Percentiles rank a stretch among this genome's conserved stretches.
These are phyloP conservation scores for Hermodice carunculata DNA, from an alignment of 2,888 invertebrate genomes.

Conservation along the genomic window DNA sequence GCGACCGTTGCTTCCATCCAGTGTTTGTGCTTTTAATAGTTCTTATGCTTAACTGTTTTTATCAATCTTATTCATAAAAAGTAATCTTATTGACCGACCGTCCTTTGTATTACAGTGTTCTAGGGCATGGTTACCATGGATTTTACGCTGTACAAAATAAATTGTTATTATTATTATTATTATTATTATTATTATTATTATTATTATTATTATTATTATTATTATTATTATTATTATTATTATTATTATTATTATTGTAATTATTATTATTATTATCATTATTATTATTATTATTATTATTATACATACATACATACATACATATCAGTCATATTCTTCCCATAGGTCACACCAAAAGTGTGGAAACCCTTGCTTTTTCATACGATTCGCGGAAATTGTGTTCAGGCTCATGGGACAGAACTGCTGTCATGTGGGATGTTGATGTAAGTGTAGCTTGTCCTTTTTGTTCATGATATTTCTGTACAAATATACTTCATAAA, in stretches of 20 bases:
- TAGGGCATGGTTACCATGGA: too few relatives aligned
- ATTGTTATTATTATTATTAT: not conserved
- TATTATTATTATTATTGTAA: too few relatives aligned
- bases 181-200: not conserved
- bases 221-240: not conserved
- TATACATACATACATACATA: too few relatives aligned
- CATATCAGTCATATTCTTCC: not conserved
- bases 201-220: not conserved
- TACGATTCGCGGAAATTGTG: conserved; percentile 54
- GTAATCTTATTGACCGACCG: too few relatives aligned
- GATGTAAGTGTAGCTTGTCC: conserved; percentile 56
- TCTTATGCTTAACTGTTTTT: too few relatives aligned
- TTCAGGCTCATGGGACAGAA: conserved; percentile 68
- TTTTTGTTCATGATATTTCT: too few relatives aligned
- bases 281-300: not conserved
- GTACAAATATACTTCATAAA: too few relatives aligned
- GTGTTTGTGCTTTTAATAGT: too few relatives aligned
- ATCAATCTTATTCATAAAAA: too few relatives aligned
- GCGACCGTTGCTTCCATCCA: too few relatives aligned
- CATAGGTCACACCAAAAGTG: conserved; percentile 65
- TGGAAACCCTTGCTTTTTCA: conserved; percentile 64
- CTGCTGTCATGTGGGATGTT: conserved; percentile 65
- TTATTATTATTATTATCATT: not conserved
- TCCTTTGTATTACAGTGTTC: too few relatives aligned
- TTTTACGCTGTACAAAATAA: too few relatives aligned